Conservation (phyloP, 2,113 vertebrate species). For the Prinia subflava region DNA sequence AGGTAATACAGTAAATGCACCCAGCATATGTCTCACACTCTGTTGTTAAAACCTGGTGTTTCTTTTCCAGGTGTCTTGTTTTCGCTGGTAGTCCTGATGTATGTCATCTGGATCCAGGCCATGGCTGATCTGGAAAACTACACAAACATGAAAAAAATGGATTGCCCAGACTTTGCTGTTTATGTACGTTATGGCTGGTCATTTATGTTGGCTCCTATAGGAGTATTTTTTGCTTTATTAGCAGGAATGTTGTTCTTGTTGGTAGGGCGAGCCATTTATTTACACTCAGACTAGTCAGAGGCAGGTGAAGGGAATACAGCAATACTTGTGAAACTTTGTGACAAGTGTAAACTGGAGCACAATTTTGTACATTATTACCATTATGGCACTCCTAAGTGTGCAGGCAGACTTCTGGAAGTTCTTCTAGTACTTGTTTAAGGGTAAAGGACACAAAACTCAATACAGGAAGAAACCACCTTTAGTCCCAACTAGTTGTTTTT, state of each 20-base stretch:
- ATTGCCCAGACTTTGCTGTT: conserved; percentile 77
- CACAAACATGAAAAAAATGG: conserved; percentile 64
- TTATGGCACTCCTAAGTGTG: neutral
- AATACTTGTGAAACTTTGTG: neutral
- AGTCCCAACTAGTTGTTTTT: neutral
- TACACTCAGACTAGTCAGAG: conserved; percentile 69
- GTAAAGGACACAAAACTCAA: neutral
- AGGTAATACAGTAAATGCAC: neutral
- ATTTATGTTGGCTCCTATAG: conserved; percentile 90
- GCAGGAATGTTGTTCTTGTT: conserved; percentile 90
- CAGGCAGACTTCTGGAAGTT: conserved; percentile 18
- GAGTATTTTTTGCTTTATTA: conserved; percentile 88
- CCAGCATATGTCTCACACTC: neutral
- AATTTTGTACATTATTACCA: conserved; percentile 10
- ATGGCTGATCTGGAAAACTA: conserved; percentile 85
- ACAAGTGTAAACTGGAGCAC: neutral
- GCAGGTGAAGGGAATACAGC: neutral
- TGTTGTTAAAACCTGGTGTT: conserved; percentile 12
- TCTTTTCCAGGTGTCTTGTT: conserved; percentile 83
- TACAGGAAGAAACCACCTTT: neutral
- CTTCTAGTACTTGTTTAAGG: conserved; percentile 2
- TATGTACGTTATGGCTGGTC: conserved; percentile 87
- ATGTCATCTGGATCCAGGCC: conserved; percentile 86
- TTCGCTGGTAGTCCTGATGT: conserved; percentile 84
- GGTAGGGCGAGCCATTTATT: conserved; percentile 82